Evolutionary conservation across 37 sponge, comb jelly and placozoan species (phyloP), one percentile per base, ranked within the genome.

Genomic region (Cladorhizidae sp.): DNA sequence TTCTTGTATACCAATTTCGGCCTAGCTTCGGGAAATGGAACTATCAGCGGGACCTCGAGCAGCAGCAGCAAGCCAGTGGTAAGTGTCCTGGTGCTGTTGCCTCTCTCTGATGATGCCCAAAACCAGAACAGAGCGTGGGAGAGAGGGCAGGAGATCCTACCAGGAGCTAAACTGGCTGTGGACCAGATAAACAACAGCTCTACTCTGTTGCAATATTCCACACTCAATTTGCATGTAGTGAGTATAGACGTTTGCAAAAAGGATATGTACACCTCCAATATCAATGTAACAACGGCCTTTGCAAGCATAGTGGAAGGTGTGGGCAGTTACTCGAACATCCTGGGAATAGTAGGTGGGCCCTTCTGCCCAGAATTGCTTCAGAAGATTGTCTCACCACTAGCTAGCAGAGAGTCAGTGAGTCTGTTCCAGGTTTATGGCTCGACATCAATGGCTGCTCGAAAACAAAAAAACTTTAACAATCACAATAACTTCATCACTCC

Each of bases 141-240:
- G 20, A 79, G 71, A 58, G 86, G 86, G 59, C 56, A 6, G 0
- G 80, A 79, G 39, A 73, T 78, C 2, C 50, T 85, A 21, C 78
- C 78, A 21, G 85, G 72, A 15, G 85, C 85, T 12, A 40, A 41
- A 37, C 26, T 86, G 5, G 80, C 80, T 38, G 73, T 62, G 40
- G 70, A 86, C 15, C 45, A 63, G 64, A 57, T 86, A 25, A 86
- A 86, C 65, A 79, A 45, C 35, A 55, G 41, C 57, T n/a, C 75
- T 55, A 52, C 14, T 1, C 39, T 55, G 23, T 54, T 74, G 29
- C 72, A 18, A 5, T n/a, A 40, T 28, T 71, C 8, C 50, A 23
- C 31, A 71, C 72, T 71, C 3, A 11, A 54, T 26, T 38, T 52
- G 11, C 9, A 45, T 38, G 5, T 3, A 56, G 57, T 74, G 2